phyloP scores from a whole-genome alignment of 64 coral and sea anemone genomes.

The Pachyseris speciosa region DNA sequence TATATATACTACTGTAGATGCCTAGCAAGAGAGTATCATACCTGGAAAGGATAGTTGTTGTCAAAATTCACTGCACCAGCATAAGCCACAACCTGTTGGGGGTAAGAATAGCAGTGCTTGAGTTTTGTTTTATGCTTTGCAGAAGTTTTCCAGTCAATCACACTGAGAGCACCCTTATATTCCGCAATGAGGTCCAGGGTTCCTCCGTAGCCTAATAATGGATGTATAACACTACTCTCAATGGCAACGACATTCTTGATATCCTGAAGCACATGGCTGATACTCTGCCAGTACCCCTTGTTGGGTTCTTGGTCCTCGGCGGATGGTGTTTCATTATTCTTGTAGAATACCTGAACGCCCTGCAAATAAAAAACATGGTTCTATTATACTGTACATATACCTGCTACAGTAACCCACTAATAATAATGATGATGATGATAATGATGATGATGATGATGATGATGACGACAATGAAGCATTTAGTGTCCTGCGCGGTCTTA shows the following conservation, averaged over 20 bases:
- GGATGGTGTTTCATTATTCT: slow-evolving; percentile 8
- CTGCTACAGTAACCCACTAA: too few species aligned
- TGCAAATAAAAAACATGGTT: slow-evolving; percentile 5
- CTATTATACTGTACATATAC: neutral
- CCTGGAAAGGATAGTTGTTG: slow-evolving; percentile 92
- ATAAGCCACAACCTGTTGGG: slow-evolving; percentile 85
- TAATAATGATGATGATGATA: too few species aligned
- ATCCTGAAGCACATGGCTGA: slow-evolving; percentile 66
- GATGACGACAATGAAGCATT: too few species aligned
- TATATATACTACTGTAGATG: too few species aligned
- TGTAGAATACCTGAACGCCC: slow-evolving; percentile 56
- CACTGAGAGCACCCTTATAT: slow-evolving; percentile 61
- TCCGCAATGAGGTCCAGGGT: slow-evolving; percentile 87
- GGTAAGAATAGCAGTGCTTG: slow-evolving; percentile 91
- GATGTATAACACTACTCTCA: slow-evolving; percentile 82
- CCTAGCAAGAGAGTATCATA: too few species aligned
- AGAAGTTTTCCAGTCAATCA: slow-evolving; percentile 99
- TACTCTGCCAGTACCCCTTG: slow-evolving; percentile 82
- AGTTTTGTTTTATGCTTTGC: slow-evolving; percentile 75
- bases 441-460: too few species aligned
- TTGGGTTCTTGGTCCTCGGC: slow-evolving; percentile 5
- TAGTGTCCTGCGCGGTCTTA: too few species aligned
- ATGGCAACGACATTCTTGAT: slow-evolving; percentile 75
- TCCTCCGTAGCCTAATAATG: slow-evolving; percentile 80
- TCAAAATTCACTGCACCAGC: slow-evolving; percentile 96